Conservation (phyloP, 2,113 vertebrate species). For the Rhinoderma darwinii region DNA sequence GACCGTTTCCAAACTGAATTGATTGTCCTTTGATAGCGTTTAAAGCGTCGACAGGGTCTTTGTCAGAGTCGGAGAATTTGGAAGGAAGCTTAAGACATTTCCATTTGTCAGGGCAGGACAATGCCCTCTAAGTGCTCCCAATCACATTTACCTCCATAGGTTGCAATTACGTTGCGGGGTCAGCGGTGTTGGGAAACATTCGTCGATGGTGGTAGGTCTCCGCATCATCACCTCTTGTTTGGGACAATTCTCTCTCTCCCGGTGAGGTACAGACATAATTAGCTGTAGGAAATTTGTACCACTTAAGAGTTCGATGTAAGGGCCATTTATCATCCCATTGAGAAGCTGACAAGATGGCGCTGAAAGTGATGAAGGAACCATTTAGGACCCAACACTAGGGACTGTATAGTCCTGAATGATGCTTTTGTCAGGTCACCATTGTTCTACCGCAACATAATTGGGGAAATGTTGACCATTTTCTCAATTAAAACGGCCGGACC, state of each 20-base stretch:
- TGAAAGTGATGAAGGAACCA: conserved; percentile 27
- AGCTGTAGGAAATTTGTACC: conserved; percentile 76
- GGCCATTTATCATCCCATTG: conserved; percentile 73
- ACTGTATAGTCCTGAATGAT: conserved; percentile 30
- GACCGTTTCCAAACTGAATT: conserved; percentile 73
- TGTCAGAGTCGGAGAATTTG: conserved; percentile 58
- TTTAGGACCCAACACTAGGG: not conserved
- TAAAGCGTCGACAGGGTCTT: conserved; percentile 63
- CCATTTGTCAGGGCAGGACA: conserved; percentile 60
- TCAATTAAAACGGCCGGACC: conserved; percentile 4
- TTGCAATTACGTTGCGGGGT: conserved; percentile 66
- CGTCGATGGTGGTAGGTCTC: conserved; percentile 47
- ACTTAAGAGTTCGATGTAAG: conserved; percentile 72
- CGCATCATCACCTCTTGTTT: conserved; percentile 23
- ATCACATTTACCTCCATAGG: conserved; percentile 61
- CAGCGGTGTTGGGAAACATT: conserved; percentile 62
- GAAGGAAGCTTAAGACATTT: conserved; percentile 59
- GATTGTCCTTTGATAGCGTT: conserved; percentile 68
- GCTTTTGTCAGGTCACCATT: conserved; percentile 19
- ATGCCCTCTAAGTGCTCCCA: conserved; percentile 51
- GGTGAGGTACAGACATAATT: conserved; percentile 63
- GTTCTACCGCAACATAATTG: not conserved
- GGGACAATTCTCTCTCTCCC: conserved; percentile 62
- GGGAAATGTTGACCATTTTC: not conserved
- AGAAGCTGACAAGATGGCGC: conserved; percentile 15